Evolutionary conservation across 2,797 vertebrate genomes (phyloP), one percentile per base, ranked within the genome.

Genomic region (Zenarchopterus dispar): DNA sequence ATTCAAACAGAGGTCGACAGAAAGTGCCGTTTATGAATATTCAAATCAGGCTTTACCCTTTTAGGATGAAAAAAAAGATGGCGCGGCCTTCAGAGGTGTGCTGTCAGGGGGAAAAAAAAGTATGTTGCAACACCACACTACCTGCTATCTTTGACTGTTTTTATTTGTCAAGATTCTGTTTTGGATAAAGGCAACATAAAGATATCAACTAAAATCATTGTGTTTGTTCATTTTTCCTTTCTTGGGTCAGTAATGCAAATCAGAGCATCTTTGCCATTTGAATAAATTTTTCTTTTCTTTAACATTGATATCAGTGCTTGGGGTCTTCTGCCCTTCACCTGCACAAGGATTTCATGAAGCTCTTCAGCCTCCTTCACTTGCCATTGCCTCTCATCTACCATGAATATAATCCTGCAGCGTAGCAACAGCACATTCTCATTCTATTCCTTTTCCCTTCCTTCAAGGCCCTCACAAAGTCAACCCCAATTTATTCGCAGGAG

Each of bases 391-490:
- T 77, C 80, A 73, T 86, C 77, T 71, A 46, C 64, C 59, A 21
- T 70, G 85, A 82, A 86, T 77, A 84, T 85, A 65, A 84, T 81
- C 75, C 85, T 39, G 73, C 77, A 80, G 87, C 79, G 65, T 55
- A 75, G 88, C 82, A 84, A 67, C 81, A 56, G 67, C 65, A 42
- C 72, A 82, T 86, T 87, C 84, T 87, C 79, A 85, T 84, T 86
- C 82, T 71, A 73, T 81, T 86, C 77, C 84, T 51, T 88, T 81
- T 80, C 52, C 79, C 70, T 85, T 84, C 65, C 78, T 84, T 86
- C 80, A 87, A 87, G 78, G 80, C 84, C 82, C 83, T 83, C 73
- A 50, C 87, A 90, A 90, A 91, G 86, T 89, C 85, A 89, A 84
- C 81, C 77, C 72, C 85, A 87, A 88, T 93, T 88, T 90, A 88